Conservation (phyloP, 2,113 vertebrate species). For the Cichladusa arquata region DNA sequence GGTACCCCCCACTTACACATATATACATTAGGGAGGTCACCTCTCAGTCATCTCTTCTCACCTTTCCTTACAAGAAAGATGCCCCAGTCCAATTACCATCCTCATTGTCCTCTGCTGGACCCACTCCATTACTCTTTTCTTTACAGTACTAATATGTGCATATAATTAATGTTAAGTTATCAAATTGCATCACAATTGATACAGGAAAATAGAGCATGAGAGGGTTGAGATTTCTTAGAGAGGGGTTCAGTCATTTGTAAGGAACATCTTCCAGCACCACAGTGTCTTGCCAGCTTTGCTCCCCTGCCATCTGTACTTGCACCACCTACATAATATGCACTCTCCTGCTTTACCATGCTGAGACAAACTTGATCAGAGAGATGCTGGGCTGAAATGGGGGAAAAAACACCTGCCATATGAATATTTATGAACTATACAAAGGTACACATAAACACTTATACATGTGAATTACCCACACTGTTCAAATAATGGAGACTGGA, state of each 20-base stretch:
- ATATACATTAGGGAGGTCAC: neutral
- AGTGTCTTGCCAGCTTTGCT: neutral
- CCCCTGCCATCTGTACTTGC: neutral
- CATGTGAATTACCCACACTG: neutral
- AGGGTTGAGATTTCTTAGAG: neutral
- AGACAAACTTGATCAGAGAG: neutral
- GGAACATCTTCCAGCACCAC: neutral
- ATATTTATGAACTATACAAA: neutral
- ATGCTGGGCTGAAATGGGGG: neutral
- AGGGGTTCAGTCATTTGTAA: neutral
- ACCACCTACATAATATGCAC: neutral
- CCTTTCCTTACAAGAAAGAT: neutral
- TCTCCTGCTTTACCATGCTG: neutral
- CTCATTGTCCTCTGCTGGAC: rapidly evolving
- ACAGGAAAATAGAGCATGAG: neutral
- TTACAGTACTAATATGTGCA: neutral
- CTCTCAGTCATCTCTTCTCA: neutral
- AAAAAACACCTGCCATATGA: neutral
- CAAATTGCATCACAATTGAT: neutral
- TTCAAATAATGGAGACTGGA: neutral
- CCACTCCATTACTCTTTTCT: neutral
- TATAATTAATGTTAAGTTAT: neutral
- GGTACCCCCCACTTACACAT: rapidly evolving
- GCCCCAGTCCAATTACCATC: neutral
- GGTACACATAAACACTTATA: neutral